Percentiles rank a stretch among this genome's conserved stretches.
These are phyloP conservation scores for Sciaenops ocellatus DNA, from an alignment of 2,797 vertebrate genomes.

Conservation along the genomic window DNA sequence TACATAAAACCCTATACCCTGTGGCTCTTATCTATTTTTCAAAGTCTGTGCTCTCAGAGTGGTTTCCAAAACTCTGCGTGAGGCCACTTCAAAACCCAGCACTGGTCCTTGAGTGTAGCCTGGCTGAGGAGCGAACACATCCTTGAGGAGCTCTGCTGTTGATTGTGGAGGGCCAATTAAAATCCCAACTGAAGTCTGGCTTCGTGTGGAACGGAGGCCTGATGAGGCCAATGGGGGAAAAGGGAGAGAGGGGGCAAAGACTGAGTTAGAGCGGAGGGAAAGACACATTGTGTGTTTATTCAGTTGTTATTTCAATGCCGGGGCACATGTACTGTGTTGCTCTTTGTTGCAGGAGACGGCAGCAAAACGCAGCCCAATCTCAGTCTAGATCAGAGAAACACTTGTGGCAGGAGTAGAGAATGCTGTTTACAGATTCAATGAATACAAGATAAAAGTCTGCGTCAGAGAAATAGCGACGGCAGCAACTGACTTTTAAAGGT, in stretches of 20 bases:
- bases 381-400: conserved; percentile 78
- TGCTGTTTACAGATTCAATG: conserved; percentile 84
- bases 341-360: conserved; percentile 77
- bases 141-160: conserved; percentile 78
- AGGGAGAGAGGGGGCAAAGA: conserved; percentile 40
- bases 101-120: conserved; percentile 79
- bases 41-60: conserved; percentile 76
- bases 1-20: conserved; percentile 68
- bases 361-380: conserved; percentile 74
- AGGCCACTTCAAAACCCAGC: conserved; percentile 82
- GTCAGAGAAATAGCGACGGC: conserved; percentile 76
- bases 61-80: conserved; percentile 82
- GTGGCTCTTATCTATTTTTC: conserved; percentile 81
- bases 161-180: conserved; percentile 86
- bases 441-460: conserved; percentile 84
- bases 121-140: conserved; percentile 75
- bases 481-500: conserved; percentile 86
- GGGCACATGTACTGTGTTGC: conserved; percentile 70
- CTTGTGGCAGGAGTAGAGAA: conserved; percentile 81
- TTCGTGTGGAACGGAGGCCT: conserved; percentile 67
- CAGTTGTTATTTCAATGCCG: conserved; percentile 60
- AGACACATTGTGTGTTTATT: conserved; percentile 64
- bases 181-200: conserved; percentile 73
- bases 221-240: conserved; percentile 76
- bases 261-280: conserved; percentile 49